Percentiles rank a stretch among this genome's conserved stretches.
phyloP scores from a whole-genome alignment of 2,113 vertebrate species.

The Bufo gargarizans region DNA sequence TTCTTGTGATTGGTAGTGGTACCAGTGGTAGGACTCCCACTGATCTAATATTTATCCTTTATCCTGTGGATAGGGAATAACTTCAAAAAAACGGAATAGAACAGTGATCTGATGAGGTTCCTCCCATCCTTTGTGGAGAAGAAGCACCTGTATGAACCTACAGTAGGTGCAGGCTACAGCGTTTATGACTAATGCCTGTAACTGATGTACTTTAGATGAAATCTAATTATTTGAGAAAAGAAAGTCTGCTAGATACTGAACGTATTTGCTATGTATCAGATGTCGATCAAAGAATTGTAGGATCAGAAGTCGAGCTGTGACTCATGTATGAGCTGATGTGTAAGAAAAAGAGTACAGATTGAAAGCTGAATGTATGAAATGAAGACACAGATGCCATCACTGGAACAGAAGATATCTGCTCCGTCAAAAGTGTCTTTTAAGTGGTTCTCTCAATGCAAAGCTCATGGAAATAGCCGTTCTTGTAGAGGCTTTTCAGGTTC shows the following conservation, averaged over 20 bases:
- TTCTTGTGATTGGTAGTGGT: too few species aligned
- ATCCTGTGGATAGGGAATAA: background rate
- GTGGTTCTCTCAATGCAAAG: background rate
- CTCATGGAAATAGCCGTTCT: background rate
- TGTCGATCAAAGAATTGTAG: background rate
- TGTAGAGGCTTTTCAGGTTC: background rate
- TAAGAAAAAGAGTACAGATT: background rate
- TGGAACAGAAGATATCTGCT: background rate
- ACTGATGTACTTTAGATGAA: background rate
- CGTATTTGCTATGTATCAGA: background rate
- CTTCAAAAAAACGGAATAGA: background rate
- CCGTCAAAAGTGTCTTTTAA: background rate
- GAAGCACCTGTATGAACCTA: background rate
- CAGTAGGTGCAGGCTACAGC: background rate
- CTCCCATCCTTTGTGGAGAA: background rate
- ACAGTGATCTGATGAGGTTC: background rate
- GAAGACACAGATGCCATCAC: background rate
- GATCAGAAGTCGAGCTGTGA: background rate
- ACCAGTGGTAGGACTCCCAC: too few species aligned
- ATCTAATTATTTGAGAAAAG: constrained; percentile 4
- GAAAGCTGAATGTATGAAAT: background rate
- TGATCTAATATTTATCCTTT: too few species aligned
- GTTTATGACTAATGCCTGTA: background rate
- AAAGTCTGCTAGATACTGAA: background rate
- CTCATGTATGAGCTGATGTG: background rate